Evolutionary conservation across 2,888 invertebrate genomes (phyloP), one percentile per base, ranked within the genome.

Genomic region (Polymixis lichenea): DNA sequence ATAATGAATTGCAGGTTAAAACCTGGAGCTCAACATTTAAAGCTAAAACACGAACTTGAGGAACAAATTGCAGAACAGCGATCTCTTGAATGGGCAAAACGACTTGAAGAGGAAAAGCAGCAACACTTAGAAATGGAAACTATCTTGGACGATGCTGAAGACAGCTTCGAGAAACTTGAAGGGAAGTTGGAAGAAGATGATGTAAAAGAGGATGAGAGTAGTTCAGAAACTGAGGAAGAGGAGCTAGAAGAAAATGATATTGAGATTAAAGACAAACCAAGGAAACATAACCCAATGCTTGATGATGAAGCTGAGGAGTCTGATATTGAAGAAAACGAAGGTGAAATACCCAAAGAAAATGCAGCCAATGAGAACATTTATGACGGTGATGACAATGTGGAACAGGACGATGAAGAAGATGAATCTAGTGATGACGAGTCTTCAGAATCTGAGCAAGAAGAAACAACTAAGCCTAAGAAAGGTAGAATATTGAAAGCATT

Each of bases 11-110:
- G 46, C 79, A 97, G 97, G 85, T 93, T 95, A 80, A 94, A 97
- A 90, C 98, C 98, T 61, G 98, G 99, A 0, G 97, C 97, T 5
- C 98, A 97, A 86, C 97, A 98, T 83, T 92, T 97, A n/a, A 97
- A 97, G 86, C 94, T 99, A 71, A 98, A 98, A 90, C 97, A 97
- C 79, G 97, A 98, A 81, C 95, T 99, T 4, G 97, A 98, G 89
- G 95, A 97, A 22, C 96, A 98, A 93, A 98, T 99, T 89, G 97
- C 97, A 5, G 97, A 97, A 82, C 98, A 97, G 88, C 96, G 98
- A 69, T 97, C 97, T 58, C 96, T 98, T 77, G 97, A 98, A 86
- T 97, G 98, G 97, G 96, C 97, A 74, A 97, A 97, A 87, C 97
- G 97, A 69, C 94, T 97, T 49, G 97, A 98, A 86, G 93, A 94